Conservation (phyloP, 2,888 invertebrate species). For the Epistrophella euchroma region DNA sequence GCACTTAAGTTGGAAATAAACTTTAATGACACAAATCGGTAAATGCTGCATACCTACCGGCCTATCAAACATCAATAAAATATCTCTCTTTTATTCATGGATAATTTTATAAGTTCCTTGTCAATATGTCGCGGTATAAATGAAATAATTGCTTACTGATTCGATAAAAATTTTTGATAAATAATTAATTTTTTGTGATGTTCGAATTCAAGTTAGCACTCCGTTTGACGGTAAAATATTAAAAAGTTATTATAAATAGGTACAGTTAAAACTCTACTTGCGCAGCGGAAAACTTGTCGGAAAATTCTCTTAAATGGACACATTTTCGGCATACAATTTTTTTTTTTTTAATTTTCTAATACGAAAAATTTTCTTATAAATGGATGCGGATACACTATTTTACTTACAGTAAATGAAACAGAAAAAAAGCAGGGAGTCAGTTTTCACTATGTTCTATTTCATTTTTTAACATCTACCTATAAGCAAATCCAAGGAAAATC, state of each 20-base stretch:
- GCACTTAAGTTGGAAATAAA: conserved; percentile 38
- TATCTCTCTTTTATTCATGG: conserved; percentile 20
- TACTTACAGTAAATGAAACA: too few relatives aligned
- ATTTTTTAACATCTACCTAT: too few relatives aligned
- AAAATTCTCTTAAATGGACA: too few relatives aligned
- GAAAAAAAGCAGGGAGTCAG: too few relatives aligned
- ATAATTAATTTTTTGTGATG: not conserved
- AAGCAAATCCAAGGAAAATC: too few relatives aligned
- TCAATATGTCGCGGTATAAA: not conserved
- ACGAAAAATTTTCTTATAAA: too few relatives aligned
- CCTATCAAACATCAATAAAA: conserved; percentile 2
- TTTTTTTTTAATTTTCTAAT: too few relatives aligned
- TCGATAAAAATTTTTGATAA: not conserved
- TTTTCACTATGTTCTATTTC: too few relatives aligned
- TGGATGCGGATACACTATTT: too few relatives aligned
- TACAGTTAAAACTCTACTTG: too few relatives aligned
- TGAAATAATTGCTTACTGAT: not conserved
- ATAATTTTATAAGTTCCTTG: not conserved
- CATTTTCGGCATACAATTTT: too few relatives aligned
- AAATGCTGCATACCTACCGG: conserved; percentile 3
- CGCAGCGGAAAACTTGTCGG: too few relatives aligned
- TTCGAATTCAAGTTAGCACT: not conserved
- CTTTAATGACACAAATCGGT: conserved; percentile 30
- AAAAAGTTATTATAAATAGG: not conserved
- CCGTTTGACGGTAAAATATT: not conserved